Evolutionary conservation across 2,113 vertebrate species (phyloP).

Genomic region (Eleginops maclovinus): DNA sequence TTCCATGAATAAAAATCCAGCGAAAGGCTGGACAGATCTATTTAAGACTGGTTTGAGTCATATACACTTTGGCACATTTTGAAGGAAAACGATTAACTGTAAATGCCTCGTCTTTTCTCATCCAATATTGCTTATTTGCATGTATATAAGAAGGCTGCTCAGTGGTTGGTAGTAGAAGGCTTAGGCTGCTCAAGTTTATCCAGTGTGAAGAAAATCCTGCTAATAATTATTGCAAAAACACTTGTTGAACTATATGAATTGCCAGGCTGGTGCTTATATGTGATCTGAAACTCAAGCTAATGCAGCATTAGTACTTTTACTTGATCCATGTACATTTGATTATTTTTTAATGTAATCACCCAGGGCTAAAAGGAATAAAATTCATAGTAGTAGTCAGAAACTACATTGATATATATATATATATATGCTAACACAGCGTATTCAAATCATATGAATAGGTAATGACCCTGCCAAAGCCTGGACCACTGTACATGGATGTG

Average conservation of each 20-base stretch:
- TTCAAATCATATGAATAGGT: slow-evolving; percentile 57
- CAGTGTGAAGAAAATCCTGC: slow-evolving; percentile 20
- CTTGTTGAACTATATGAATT: slow-evolving; percentile 44
- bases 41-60: slow-evolving; percentile 22
- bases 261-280: slow-evolving; percentile 17
- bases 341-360: slow-evolving; percentile 39
- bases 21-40: slow-evolving; percentile 17
- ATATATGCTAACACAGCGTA: not conserved
- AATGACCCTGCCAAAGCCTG: slow-evolving; percentile 34
- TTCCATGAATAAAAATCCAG: not conserved
- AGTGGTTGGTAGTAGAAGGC: not conserved
- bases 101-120: not conserved
- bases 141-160: not conserved
- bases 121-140: not conserved
- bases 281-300: slow-evolving; percentile 32
- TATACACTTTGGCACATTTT: not conserved
- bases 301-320: slow-evolving; percentile 31
- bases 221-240: slow-evolving; percentile 38
- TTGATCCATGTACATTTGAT: slow-evolving; percentile 48
- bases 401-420: slow-evolving; percentile 23
- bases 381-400: slow-evolving; percentile 27
- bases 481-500: slow-evolving; percentile 31
- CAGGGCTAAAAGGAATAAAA: slow-evolving; percentile 35
- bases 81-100: not conserved
- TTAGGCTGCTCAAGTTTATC: not conserved